Conservation (phyloP, 2,113 vertebrate genomes). For the Pelecanoides urinatrix region DNA sequence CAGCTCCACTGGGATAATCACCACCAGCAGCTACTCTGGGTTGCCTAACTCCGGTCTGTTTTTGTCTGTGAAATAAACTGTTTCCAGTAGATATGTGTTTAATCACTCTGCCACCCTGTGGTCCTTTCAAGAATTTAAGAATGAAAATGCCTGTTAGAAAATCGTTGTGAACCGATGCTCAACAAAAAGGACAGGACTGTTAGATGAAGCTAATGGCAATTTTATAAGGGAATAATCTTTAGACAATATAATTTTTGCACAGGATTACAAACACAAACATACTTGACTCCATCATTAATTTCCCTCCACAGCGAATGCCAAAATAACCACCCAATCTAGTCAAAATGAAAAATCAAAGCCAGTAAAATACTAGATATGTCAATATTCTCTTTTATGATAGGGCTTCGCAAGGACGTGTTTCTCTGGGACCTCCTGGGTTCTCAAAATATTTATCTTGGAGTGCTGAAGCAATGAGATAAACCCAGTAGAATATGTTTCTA, state of each 20-base stretch:
- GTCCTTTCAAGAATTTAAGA: neutral
- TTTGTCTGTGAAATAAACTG: neutral
- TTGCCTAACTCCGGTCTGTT: fast-evolving
- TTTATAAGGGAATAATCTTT: neutral
- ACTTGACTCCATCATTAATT: neutral
- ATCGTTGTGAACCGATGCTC: neutral
- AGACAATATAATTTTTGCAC: neutral
- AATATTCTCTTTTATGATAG: neutral
- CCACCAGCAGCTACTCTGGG: neutral
- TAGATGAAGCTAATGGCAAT: neutral
- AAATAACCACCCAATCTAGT: neutral
- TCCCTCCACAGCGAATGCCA: neutral
- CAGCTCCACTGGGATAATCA: neutral
- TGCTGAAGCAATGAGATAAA: neutral
- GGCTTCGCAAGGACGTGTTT: neutral
- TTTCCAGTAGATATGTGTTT: neutral
- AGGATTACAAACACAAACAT: neutral
- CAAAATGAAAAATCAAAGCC: neutral
- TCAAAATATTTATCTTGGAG: neutral
- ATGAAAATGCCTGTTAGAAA: neutral
- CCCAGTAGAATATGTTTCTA: neutral
- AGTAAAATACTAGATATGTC: neutral
- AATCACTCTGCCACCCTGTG: conserved; percentile 42
- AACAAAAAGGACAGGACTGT: neutral
- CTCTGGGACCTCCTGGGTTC: neutral